These are phyloP conservation scores for Sinopyrophorus schimmeli DNA, from an alignment of 2,888 invertebrate genomes.

Conservation along the genomic window DNA sequence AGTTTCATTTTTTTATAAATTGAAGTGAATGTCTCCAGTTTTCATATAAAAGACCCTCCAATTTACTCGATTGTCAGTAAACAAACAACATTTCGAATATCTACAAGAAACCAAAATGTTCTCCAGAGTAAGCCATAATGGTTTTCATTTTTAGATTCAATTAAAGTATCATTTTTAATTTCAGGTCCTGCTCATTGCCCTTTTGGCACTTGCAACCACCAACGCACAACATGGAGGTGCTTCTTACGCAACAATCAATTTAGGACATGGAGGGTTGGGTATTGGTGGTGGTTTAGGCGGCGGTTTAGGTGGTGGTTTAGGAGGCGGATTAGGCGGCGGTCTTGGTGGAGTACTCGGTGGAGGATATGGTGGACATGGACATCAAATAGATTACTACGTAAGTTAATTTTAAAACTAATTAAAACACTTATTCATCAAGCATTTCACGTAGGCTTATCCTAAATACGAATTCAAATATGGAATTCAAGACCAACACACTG, in stretches of 20 bases:
- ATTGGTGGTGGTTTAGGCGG: constrained; percentile 13
- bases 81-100: constrained; percentile 8
- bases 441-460: constrained; percentile 64
- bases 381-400: constrained; percentile 30
- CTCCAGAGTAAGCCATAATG: constrained; percentile 11
- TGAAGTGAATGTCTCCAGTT: constrained; percentile 18
- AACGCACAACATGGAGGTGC: constrained; percentile 11
- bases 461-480: constrained; percentile 63
- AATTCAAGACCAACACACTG: constrained; percentile 62
- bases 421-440: no score
- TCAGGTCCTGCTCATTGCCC: constrained; percentile 13
- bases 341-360: background rate
- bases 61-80: constrained; percentile 16
- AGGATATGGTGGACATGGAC: constrained; percentile 38
- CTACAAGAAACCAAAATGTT: constrained; percentile 11
- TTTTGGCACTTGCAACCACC: constrained; percentile 10
- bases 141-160: background rate
- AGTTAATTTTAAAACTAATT: no score
- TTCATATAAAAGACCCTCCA: constrained; percentile 16
- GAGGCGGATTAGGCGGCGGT: constrained; percentile 27
- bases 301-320: constrained; percentile 5
- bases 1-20: constrained; percentile 13
- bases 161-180: constrained; percentile 1
- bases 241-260: constrained; percentile 12
- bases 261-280: constrained; percentile 18